A percentile compares a stretch with the other conserved stretches of the same genome.
Evolutionary conservation across 2,888 invertebrate genomes (phyloP).

Genomic region (Hofmannophila pseudospretella): DNA sequence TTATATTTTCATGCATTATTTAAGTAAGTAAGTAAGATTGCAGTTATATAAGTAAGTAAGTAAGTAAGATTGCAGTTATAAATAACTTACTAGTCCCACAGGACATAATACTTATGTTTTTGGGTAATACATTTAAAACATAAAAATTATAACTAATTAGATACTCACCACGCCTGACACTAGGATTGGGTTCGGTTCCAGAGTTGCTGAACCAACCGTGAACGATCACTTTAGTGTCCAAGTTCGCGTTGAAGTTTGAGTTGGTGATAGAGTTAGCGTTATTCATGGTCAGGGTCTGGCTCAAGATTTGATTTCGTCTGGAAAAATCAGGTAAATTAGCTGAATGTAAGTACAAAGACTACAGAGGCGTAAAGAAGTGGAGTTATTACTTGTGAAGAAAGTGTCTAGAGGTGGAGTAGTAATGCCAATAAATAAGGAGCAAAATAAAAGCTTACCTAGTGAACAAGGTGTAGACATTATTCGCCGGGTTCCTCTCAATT

Average conservation of each 20-base stretch:
- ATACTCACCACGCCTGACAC: conserved; percentile 31
- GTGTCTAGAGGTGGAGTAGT: too few relatives aligned
- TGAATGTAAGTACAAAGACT: too few relatives aligned
- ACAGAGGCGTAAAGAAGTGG: too few relatives aligned
- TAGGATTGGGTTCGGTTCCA: conserved; percentile 22
- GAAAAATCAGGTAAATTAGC: conserved; percentile 11
- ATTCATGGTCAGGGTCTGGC: conserved; percentile 31
- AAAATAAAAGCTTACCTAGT: conserved; percentile 29
- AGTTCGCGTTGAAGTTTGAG: conserved; percentile 35
- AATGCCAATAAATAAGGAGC: background rate
- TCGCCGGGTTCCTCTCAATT: conserved; percentile 27
- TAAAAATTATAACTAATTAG: background rate
- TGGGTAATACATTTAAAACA: background rate
- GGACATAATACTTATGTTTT: too few relatives aligned
- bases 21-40: too few relatives aligned
- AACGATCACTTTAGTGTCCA: conserved; percentile 33
- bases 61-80: too few relatives aligned
- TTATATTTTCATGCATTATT: too few relatives aligned
- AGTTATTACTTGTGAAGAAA: too few relatives aligned
- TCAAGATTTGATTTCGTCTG: conserved; percentile 29
- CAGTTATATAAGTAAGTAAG: too few relatives aligned
- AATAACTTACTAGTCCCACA: too few relatives aligned
- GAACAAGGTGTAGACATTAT: conserved; percentile 34
- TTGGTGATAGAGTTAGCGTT: conserved; percentile 27
- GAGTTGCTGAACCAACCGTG: conserved; percentile 44